Evolutionary conservation across 1,140 invertebrate species (phyloP).

Genomic region (Coelopa frigida): DNA sequence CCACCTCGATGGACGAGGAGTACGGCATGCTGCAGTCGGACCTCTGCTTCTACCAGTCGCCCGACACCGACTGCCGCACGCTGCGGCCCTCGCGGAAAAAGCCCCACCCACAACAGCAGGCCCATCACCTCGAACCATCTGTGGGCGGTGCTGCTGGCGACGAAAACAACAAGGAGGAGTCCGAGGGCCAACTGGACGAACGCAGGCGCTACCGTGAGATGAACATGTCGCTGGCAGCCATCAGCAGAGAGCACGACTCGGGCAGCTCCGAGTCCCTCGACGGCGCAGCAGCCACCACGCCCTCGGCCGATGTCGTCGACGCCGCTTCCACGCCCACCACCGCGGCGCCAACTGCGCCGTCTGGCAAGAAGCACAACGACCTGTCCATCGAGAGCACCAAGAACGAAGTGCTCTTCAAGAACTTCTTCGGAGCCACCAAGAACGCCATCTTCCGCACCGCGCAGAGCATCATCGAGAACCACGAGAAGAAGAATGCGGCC

Average conservation of each 20-base stretch:
- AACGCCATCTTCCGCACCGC: constrained; percentile 45
- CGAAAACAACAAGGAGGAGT: constrained; percentile 1
- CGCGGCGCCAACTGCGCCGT: constrained; percentile 7
- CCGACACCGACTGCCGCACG: constrained; percentile 31
- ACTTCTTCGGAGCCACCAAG: constrained; percentile 43
- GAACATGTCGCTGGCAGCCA: constrained; percentile 40
- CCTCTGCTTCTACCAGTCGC: constrained; percentile 29
- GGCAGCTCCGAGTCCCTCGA: not conserved
- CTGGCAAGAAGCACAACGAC: constrained; percentile 16
- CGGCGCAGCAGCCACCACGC: constrained; percentile 5
- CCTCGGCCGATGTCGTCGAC: constrained; percentile 14
- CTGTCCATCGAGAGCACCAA: constrained; percentile 24
- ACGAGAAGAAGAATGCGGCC: constrained; percentile 43
- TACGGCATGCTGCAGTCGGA: constrained; percentile 37
- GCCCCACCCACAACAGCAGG: constrained; percentile 21
- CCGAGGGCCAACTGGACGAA: constrained; percentile 15
- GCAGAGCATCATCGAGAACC: constrained; percentile 44
- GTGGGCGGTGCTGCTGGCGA: not conserved
- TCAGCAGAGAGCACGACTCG: constrained; percentile 23
- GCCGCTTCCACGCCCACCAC: constrained; percentile 19
- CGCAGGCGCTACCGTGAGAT: constrained; percentile 37
- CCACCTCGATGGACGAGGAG: constrained; percentile 42
- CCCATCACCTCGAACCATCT: constrained; percentile 1
- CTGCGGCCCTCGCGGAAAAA: constrained; percentile 34
- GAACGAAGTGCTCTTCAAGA: constrained; percentile 41